These are phyloP conservation scores for Atrichornis clamosus DNA, from an alignment of 2,113 vertebrate genomes.

Conservation along the genomic window DNA sequence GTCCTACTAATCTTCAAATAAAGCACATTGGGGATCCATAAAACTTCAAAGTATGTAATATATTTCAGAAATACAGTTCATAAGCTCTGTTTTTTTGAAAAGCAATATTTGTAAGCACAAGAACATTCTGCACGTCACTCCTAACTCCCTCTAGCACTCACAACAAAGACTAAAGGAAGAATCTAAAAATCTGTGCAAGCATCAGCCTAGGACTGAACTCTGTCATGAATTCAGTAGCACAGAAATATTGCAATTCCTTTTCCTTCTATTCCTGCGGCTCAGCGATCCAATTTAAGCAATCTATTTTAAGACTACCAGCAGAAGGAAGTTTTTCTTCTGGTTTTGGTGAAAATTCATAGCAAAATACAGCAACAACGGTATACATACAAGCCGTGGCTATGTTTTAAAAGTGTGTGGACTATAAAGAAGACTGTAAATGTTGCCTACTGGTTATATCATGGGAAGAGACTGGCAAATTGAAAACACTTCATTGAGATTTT, in stretches of 20 bases:
- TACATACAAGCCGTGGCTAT: not conserved
- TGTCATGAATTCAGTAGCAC: not conserved
- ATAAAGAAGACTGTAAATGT: not conserved
- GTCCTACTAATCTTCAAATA: constrained; percentile 32
- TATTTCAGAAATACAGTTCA: constrained; percentile 30
- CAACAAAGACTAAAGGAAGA: not conserved
- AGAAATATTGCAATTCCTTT: not conserved
- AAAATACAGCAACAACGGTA: not conserved
- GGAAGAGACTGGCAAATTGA: not conserved
- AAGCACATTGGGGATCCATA: constrained; percentile 20
- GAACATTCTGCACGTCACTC: not conserved
- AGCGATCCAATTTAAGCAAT: not conserved
- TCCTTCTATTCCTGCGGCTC: not conserved
- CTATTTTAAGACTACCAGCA: not conserved
- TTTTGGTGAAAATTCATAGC: not conserved
- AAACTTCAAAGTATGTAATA: constrained; percentile 1
- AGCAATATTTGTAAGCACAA: constrained; percentile 38
- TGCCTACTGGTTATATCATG: not conserved
- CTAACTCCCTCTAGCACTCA: not conserved
- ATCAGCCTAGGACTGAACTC: not conserved
- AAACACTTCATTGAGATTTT: not conserved
- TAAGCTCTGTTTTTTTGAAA: not conserved
- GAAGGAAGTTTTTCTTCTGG: not conserved
- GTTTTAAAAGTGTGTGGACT: not conserved
- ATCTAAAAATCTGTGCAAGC: not conserved